Evolutionary conservation across 2,888 invertebrate species (phyloP).

Genomic region (Monopis laevigella): DNA sequence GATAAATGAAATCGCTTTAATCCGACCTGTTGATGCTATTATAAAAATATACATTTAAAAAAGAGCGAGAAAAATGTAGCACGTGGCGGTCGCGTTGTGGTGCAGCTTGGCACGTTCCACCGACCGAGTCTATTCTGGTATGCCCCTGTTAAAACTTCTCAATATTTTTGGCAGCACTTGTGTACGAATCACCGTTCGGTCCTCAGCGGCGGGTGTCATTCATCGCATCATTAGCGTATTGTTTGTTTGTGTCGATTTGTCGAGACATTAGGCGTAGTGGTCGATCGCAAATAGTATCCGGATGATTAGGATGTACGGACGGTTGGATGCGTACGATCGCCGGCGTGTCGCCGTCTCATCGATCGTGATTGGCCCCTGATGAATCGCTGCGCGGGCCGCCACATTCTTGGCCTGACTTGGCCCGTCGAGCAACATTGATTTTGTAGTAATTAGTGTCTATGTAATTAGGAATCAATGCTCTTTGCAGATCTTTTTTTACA

Average conservation of each 20-base stretch:
- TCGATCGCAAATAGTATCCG: constrained; percentile 42
- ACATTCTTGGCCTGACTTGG: constrained; percentile 1
- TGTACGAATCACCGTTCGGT: constrained; percentile 14
- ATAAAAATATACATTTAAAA: neutral
- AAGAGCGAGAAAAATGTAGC: neutral
- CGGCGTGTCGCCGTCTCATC: constrained; percentile 49
- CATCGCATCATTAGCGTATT: constrained; percentile 60
- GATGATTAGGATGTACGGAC: constrained; percentile 23
- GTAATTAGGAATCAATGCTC: neutral
- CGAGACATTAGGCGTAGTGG: constrained; percentile 32
- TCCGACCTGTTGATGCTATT: neutral
- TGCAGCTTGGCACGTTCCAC: constrained; percentile 53
- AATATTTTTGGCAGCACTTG: constrained; percentile 59
- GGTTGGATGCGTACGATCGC: constrained; percentile 33
- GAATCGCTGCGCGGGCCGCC: neutral
- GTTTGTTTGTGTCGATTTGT: constrained; percentile 55
- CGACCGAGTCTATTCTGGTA: constrained; percentile 53
- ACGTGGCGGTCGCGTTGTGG: constrained; percentile 23
- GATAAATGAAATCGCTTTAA: no score
- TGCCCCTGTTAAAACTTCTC: constrained; percentile 42
- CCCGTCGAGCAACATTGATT: constrained; percentile 1
- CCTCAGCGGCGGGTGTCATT: constrained; percentile 52
- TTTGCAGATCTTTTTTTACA: no score
- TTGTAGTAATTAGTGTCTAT: constrained; percentile 1
- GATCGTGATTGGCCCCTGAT: constrained; percentile 54